phyloP scores from a whole-genome alignment of 2,888 invertebrate genomes.

The Erebia palarica region DNA sequence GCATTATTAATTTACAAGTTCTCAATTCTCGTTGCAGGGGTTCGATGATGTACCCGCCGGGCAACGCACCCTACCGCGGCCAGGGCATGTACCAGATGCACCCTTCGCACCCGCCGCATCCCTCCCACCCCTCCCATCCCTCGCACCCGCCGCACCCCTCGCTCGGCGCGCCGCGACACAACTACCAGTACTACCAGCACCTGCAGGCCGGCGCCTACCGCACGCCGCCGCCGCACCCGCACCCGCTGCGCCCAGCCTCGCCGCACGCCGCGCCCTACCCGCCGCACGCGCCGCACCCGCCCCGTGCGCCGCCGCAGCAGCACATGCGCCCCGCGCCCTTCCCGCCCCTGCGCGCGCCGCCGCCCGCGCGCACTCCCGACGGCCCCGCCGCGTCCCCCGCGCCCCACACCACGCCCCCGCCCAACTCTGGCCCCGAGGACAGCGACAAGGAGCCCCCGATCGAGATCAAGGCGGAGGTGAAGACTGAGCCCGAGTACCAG shows the following conservation, averaged over 20 bases:
- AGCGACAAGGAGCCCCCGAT: slow-evolving; percentile 52
- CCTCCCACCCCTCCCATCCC: slow-evolving; percentile 6
- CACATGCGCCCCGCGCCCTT: slow-evolving; percentile 27
- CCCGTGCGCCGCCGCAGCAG: slow-evolving; percentile 37
- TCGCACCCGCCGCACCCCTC: slow-evolving; percentile 41
- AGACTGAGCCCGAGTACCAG: slow-evolving; percentile 73
- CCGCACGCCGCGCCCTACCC: background rate
- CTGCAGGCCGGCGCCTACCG: slow-evolving; percentile 43
- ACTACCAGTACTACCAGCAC: slow-evolving; percentile 61
- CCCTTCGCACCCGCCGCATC: slow-evolving; percentile 41
- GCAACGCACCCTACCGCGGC: slow-evolving; percentile 56
- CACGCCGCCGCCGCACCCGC: slow-evolving; percentile 37
- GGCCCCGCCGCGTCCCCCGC: slow-evolving; percentile 25
- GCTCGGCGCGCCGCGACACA: slow-evolving; percentile 45
- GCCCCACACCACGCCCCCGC: slow-evolving; percentile 31
- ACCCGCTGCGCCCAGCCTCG: slow-evolving; percentile 39
- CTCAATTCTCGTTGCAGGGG: slow-evolving; percentile 51
- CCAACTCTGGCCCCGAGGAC: slow-evolving; percentile 29
- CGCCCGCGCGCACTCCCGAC: slow-evolving; percentile 20
- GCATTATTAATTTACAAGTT: background rate
- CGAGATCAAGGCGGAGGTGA: slow-evolving; percentile 74
- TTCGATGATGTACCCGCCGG: slow-evolving; percentile 69
- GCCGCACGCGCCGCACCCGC: slow-evolving; percentile 16
- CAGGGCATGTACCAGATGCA: slow-evolving; percentile 54
- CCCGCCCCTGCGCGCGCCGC: slow-evolving; percentile 29